phyloP scores from a whole-genome alignment of 2,888 invertebrate species.

The Cryptosula pallasiana region DNA sequence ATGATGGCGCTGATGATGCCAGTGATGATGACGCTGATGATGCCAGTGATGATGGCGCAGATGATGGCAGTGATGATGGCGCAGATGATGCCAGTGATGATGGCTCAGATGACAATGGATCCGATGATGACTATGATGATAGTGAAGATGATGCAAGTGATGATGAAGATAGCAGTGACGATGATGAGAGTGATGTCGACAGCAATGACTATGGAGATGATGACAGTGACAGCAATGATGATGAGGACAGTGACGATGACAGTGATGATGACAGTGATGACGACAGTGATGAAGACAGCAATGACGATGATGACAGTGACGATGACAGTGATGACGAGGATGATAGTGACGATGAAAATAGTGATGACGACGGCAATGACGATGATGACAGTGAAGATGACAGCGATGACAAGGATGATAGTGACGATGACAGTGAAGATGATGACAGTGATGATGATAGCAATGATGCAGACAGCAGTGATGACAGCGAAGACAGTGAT shows the following conservation, averaged over 20 bases:
- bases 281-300: not conserved
- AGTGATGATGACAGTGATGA: no score
- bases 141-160: no score
- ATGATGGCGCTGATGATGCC: not conserved
- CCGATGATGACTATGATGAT: not conserved
- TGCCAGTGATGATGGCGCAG: not conserved
- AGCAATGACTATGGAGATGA: no score
- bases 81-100: constrained; percentile 29
- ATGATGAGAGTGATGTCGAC: no score
- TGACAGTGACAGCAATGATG: no score
- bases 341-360: not conserved
- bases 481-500: not conserved
- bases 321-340: not conserved
- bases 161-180: no score
- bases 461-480: constrained; percentile 28
- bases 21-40: not conserved
- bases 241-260: no score
- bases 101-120: constrained; percentile 30
- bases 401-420: not conserved
- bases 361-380: not conserved
- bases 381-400: constrained; percentile 5
- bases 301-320: not conserved
- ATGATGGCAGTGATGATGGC: not conserved
- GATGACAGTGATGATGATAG: constrained; percentile 33
- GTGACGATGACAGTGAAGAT: constrained; percentile 26